A percentile compares a stretch with the other conserved stretches of the same genome.
These are phyloP conservation scores for Eira barbara DNA, from an alignment of 2,113 vertebrate genomes.

Conservation along the genomic window DNA sequence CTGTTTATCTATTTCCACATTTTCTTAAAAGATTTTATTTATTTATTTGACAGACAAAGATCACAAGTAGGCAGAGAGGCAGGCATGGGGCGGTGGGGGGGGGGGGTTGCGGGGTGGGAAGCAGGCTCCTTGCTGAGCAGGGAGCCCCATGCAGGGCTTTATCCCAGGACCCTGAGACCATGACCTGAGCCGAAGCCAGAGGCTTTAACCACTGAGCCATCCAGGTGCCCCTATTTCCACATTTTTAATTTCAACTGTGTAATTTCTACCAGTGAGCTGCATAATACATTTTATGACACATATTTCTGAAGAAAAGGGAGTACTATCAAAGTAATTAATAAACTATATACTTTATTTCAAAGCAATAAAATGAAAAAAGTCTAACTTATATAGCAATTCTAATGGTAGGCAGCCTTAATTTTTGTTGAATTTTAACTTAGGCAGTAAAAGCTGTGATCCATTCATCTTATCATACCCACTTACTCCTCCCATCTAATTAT, in stretches of 20 bases:
- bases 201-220: too few relatives aligned
- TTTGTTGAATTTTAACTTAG: slow-evolving; percentile 53
- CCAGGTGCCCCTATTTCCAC: neutral
- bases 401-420: slow-evolving; percentile 2
- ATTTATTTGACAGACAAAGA: too few relatives aligned
- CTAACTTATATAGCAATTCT: neutral
- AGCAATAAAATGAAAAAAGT: slow-evolving; percentile 7
- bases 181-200: too few relatives aligned
- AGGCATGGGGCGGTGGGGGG: rapidly evolving
- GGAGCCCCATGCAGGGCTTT: too few relatives aligned
- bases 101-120: too few relatives aligned
- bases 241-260: neutral
- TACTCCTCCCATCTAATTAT: slow-evolving; percentile 66
- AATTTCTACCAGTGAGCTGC: neutral
- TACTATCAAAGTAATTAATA: slow-evolving; percentile 26
- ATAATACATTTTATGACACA: neutral
- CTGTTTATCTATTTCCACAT: neutral
- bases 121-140: too few relatives aligned
- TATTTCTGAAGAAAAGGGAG: neutral
- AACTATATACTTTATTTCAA: slow-evolving; percentile 50
- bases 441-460: slow-evolving; percentile 53
- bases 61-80: too few relatives aligned
- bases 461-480: slow-evolving; percentile 42
- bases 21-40: neutral
- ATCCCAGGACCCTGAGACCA: too few relatives aligned